Evolutionary conservation across 2,113 vertebrate species (phyloP), one percentile per base, ranked within the genome.

Genomic region (Ranitomeya variabilis): DNA sequence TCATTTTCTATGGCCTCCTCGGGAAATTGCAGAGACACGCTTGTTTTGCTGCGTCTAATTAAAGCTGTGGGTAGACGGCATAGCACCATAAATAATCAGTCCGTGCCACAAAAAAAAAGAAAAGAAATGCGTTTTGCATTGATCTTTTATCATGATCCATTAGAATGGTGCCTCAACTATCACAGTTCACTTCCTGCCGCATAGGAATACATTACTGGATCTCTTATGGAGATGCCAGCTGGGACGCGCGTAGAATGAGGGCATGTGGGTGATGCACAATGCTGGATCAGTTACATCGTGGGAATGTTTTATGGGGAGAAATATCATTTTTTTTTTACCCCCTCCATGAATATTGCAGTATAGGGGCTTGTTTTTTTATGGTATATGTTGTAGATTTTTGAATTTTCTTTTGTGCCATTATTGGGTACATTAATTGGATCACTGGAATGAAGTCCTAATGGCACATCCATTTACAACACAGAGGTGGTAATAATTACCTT

Each of bases 81-180:
- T 16, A 78, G 83, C 31, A n/a, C 69, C 80, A 88, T 83, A 84
- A 89, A 89, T 83, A 88, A 55, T 88, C 87, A 59, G 79, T 31
- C 80, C 16, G 62, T n/a, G 66, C 52, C 26, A 45, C 10, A 73
- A 31, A 31, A 12, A 37, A 45, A 73, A 2, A 60, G 45, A 87
- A 64, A 57, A 88, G 23, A 77, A 86, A 79, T 55, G 73, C 51
- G 26, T 62, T 88, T 88, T 74, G 55, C 80, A 88, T 82, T 76
- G 86, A 88, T 88, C 67, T 51, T 62, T 73, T n/a, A 81, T 81
- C 67, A 69, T 60, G 66, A 87, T 59, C 23, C 69, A 67, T 83
- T 83, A 67, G 37, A 67, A 83, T 52, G 62, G 19, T 23, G 81
- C 14, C 81, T 67, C 62, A 15, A 16, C 51, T 54, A 64, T 83